Conservation (phyloP, 2,113 vertebrate genomes). For the Telmatochromis bifrenatus region DNA sequence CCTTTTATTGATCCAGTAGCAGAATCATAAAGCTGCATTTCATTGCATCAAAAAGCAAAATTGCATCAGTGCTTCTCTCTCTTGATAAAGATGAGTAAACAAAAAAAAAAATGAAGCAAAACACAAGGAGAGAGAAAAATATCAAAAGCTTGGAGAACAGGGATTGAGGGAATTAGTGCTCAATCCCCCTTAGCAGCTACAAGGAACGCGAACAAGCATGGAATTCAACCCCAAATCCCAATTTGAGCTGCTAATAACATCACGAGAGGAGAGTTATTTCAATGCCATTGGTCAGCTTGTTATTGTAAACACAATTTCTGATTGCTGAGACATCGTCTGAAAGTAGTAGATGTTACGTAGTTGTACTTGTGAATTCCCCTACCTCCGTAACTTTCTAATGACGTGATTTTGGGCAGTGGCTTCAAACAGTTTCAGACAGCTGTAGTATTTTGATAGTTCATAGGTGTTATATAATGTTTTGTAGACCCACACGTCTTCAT, state of each 20-base stretch:
- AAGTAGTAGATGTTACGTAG: no score
- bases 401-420: background rate
- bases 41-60: background rate
- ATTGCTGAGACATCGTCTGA: background rate
- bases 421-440: background rate
- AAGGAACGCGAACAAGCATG: background rate
- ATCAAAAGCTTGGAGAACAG: background rate
- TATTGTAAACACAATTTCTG: background rate
- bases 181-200: background rate
- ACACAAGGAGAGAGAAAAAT: background rate
- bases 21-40: background rate
- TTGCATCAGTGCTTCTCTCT: background rate
- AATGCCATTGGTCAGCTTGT: background rate
- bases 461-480: background rate
- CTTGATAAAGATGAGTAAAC: background rate
- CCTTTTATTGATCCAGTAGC: slow-evolving; percentile 17
- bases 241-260: background rate
- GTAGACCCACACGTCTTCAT: background rate
- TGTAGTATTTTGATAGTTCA: background rate
- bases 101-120: background rate
- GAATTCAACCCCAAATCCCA: background rate
- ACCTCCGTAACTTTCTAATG: background rate
- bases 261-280: background rate
- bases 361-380: background rate
- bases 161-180: background rate